Evolutionary conservation across 2,797 vertebrate genomes (phyloP).

Genomic region (Sitta carolinensis): DNA sequence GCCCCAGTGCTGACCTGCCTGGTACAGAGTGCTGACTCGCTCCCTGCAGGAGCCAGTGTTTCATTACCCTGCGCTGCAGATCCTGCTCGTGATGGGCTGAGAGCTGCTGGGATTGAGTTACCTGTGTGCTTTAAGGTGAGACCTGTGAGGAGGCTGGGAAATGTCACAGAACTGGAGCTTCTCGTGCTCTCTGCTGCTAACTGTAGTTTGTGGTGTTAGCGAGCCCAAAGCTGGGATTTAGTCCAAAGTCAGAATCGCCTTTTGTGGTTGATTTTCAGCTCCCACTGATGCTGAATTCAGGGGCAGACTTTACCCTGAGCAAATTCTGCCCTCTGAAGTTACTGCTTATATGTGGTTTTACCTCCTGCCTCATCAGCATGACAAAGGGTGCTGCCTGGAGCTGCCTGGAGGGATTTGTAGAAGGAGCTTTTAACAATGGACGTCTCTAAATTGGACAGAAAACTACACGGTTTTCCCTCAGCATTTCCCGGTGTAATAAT

Average conservation of each 20-base stretch:
- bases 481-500: background rate
- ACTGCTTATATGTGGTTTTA: background rate
- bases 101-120: background rate
- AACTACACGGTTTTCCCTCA: background rate
- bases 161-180: background rate
- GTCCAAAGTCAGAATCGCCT: background rate
- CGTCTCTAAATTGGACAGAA: slow-evolving; percentile 1
- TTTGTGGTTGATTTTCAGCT: slow-evolving; percentile 16
- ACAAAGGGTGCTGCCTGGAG: background rate
- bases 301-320: background rate
- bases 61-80: background rate
- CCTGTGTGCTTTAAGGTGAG: background rate
- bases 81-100: background rate
- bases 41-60: background rate
- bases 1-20: background rate
- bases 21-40: background rate
- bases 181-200: background rate
- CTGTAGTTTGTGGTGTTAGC: background rate
- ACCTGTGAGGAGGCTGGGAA: background rate
- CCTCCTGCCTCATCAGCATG: background rate
- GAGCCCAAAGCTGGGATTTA: background rate
- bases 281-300: background rate
- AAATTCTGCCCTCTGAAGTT: slow-evolving; percentile 1
- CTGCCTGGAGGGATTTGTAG: background rate
- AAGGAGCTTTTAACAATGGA: background rate